Evolutionary conservation across 2,888 invertebrate species (phyloP).

Genomic region (Trissolcus japonicus): DNA sequence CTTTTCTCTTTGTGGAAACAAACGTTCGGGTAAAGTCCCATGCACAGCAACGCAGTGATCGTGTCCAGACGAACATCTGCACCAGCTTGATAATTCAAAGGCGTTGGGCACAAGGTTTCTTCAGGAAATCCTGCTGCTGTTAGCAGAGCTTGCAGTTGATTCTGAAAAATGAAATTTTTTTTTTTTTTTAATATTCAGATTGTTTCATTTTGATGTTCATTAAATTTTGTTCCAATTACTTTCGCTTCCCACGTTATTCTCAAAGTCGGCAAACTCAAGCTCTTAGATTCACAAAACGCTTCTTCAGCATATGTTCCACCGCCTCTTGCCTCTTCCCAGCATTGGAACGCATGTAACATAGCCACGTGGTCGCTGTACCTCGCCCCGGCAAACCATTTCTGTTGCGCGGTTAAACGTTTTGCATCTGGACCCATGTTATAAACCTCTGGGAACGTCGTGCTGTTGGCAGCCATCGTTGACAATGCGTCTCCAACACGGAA

Average conservation of each 20-base stretch:
- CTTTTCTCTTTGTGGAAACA: constrained; percentile 96
- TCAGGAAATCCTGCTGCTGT: constrained; percentile 92
- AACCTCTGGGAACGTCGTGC: constrained; percentile 96
- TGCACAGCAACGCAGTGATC: constrained; percentile 89
- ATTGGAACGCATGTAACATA: constrained; percentile 93
- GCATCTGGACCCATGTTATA: constrained; percentile 88
- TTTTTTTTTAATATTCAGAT: background rate
- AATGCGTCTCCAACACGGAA: constrained; percentile 94
- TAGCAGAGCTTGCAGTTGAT: constrained; percentile 83
- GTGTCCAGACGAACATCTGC: constrained; percentile 89
- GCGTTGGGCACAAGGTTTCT: constrained; percentile 85
- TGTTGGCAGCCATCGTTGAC: constrained; percentile 95
- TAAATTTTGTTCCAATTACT: constrained; percentile 64
- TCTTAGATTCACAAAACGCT: constrained; percentile 93
- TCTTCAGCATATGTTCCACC: constrained; percentile 87
- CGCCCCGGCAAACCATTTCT: constrained; percentile 90
- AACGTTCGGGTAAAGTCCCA: constrained; percentile 97
- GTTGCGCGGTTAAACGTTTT: constrained; percentile 87
- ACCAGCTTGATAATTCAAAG: constrained; percentile 85
- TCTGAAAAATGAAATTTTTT: constrained; percentile 69
- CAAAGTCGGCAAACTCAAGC: constrained; percentile 91
- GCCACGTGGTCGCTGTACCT: constrained; percentile 96
- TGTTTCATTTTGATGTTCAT: background rate
- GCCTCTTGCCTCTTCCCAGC: constrained; percentile 84
- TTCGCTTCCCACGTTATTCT: constrained; percentile 95